Base-by-base conservation (phyloP, 2,113 vertebrate genomes). In the Dasypus novemcinctus region DNA sequence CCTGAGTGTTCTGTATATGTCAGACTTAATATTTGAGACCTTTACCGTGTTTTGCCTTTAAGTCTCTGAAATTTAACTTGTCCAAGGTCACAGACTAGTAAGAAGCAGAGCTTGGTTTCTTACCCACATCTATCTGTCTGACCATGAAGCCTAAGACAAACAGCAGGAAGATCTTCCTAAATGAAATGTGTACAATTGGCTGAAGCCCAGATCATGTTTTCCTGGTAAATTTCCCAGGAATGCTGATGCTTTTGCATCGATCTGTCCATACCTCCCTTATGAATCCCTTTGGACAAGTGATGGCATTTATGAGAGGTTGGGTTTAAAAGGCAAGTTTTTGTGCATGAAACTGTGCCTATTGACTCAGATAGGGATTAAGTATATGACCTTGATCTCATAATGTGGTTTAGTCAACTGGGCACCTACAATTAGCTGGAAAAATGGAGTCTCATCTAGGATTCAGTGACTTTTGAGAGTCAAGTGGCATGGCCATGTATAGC, bases 21-120 rank as follows among this genome's bases (percentile, higher is more conserved):
- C 69, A 83, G n/a, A 4, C 52, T 66, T 33, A 57, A 21, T 91
- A 9, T 10, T 74, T 76, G 21, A 76, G 36, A 69, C 17, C 36
- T 29, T 91, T 38, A 80, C 36, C 76, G 33, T 91, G 18, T 78
- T 91, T 95, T 93, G 25, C 75, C 66, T 71, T 33, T 80, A 92
- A 81, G n/a, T 10, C 41, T 92, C 66, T 66, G 52, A 79, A 88
- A 81, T 69, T 88, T 78, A 85, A 85, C 20, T 95, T 95, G 41
- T 71, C 81, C 49, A 82, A 76, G 33, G 63, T 95, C 31, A 91
- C 25, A 61, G 82, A 68, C 76, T 54, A 68, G 36, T 94, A 64
- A 95, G n/a, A 78, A 85, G 20, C 31, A 93, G 43, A 89, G 20
- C 25, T 12, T 87, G 33, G 43, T 89, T 96, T 90, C 75, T 94